A percentile compares a stretch with the other conserved stretches of the same genome.
These are phyloP conservation scores for Eurytoma californica DNA, from an alignment of 2,888 invertebrate genomes.

Conservation along the genomic window DNA sequence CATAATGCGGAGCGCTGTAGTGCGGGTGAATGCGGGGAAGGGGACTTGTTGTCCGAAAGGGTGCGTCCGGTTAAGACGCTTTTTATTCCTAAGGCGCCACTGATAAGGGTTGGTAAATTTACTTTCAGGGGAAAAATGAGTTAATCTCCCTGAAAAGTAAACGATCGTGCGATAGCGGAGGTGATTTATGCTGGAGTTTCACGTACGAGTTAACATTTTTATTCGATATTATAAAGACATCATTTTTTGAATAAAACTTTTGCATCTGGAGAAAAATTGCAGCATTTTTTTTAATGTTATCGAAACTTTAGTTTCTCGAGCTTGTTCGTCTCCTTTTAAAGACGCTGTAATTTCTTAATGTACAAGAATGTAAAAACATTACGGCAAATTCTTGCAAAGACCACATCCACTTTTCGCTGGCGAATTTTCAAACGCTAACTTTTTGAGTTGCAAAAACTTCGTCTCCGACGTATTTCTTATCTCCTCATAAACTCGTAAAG, in stretches of 20 bases:
- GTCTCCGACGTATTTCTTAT: conserved; percentile 3
- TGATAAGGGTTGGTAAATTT: too few species aligned
- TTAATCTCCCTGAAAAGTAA: too few species aligned
- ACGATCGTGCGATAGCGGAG: background rate
- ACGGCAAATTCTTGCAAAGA: background rate
- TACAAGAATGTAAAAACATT: conserved; percentile 16
- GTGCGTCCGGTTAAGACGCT: too few species aligned
- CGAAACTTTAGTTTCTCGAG: conserved; percentile 9
- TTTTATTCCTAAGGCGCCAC: too few species aligned
- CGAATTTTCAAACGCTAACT: conserved; percentile 29
- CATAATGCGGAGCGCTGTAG: too few species aligned
- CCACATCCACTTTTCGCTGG: background rate
- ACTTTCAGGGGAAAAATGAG: too few species aligned
- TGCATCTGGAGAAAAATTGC: background rate
- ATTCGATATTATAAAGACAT: too few species aligned
- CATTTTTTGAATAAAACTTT: background rate
- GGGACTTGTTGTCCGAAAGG: too few species aligned
- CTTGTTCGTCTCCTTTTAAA: conserved; percentile 4
- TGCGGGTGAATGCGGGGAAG: too few species aligned
- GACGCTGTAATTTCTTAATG: conserved; percentile 41
- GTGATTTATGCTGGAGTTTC: background rate
- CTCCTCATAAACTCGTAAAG: conserved; percentile 13
- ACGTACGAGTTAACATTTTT: background rate
- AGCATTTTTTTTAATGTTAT: conserved; percentile 6
- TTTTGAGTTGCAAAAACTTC: conserved; percentile 19